phyloP scores from a whole-genome alignment of 1,140 invertebrate species.

The Proctacanthus coquilletti region DNA sequence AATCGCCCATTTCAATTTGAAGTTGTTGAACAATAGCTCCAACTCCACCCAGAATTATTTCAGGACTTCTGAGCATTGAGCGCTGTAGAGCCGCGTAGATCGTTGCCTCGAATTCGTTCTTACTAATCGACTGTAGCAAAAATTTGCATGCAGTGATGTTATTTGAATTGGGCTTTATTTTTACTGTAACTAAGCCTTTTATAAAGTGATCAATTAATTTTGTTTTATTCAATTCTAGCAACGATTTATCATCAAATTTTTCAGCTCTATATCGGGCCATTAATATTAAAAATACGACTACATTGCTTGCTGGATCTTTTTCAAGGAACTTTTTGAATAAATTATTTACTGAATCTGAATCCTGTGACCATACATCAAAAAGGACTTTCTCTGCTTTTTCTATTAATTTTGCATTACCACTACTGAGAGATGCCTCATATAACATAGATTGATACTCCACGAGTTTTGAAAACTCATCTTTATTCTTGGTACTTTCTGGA shows the following conservation, averaged over 20 bases:
- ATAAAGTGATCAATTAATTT: constrained; percentile 57
- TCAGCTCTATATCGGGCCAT: constrained; percentile 12
- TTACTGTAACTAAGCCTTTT: constrained; percentile 66
- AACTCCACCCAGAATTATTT: constrained; percentile 72
- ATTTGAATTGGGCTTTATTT: constrained; percentile 53
- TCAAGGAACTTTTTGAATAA: constrained; percentile 9
- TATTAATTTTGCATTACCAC: constrained; percentile 12
- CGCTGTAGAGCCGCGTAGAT: constrained; percentile 78
- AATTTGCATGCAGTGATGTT: constrained; percentile 47
- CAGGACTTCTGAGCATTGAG: constrained; percentile 84
- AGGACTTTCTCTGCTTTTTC: constrained; percentile 19
- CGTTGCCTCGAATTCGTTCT: constrained; percentile 57
- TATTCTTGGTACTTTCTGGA: constrained; percentile 15
- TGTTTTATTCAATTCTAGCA: constrained; percentile 29
- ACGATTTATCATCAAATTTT: constrained; percentile 4
- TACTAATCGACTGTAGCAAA: constrained; percentile 45
- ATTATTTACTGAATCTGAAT: constrained; percentile 10
- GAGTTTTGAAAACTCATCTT: constrained; percentile 18
- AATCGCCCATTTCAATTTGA: constrained; percentile 62
- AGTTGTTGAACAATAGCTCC: constrained; percentile 54
- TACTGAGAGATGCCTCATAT: constrained; percentile 16
- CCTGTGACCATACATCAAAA: constrained; percentile 20
- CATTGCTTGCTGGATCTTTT: constrained; percentile 16
- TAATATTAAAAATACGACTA: constrained; percentile 16
- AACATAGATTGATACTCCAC: constrained; percentile 19